These are phyloP conservation scores for Tenthredo amoena DNA, from an alignment of 2,888 invertebrate genomes.

Conservation along the genomic window DNA sequence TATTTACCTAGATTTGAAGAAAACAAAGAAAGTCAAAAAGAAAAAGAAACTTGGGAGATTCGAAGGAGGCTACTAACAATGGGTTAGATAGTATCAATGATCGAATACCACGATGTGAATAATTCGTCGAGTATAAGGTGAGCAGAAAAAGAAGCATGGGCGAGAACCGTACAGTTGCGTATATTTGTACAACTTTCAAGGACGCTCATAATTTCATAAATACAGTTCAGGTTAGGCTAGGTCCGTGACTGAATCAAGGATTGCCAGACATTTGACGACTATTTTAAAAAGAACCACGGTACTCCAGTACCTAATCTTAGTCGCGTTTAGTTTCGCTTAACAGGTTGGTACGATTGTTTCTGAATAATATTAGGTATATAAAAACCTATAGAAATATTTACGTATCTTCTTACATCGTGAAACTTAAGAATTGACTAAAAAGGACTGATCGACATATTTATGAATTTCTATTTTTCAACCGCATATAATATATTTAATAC, in stretches of 20 bases:
- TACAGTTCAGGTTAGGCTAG: conserved; percentile 66
- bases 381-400: background rate
- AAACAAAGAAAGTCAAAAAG: background rate
- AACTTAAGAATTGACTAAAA: background rate
- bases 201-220: conserved; percentile 66
- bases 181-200: conserved; percentile 61
- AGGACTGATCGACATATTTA: no score
- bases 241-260: conserved; percentile 60
- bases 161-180: background rate
- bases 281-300: background rate
- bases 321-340: background rate
- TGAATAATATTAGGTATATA: background rate
- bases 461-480: no score
- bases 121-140: background rate
- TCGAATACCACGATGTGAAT: background rate
- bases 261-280: background rate
- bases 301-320: background rate
- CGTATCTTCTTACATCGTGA: background rate
- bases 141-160: background rate
- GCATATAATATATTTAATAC: no score
- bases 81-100: background rate
- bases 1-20: background rate
- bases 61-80: background rate
- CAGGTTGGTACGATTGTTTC: background rate
- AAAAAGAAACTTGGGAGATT: background rate